phyloP scores from a whole-genome alignment of 2,888 invertebrate species.

The Drosophila subquinaria region DNA sequence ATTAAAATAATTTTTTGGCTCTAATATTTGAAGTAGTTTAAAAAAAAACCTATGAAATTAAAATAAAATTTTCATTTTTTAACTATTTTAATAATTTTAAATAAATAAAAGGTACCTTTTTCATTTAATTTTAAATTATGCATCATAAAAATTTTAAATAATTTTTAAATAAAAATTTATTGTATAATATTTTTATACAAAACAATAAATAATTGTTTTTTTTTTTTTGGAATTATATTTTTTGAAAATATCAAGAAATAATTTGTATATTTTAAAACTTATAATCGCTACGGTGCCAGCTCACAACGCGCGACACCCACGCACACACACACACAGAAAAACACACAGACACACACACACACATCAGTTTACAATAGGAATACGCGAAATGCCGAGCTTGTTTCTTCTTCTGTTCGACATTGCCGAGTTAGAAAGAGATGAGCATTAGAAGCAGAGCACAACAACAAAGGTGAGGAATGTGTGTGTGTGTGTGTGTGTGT shows the following conservation, averaged over 20 bases:
- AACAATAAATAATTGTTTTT: too few relatives aligned
- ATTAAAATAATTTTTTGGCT: too few relatives aligned
- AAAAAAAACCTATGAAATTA: too few relatives aligned
- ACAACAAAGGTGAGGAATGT: slow-evolving; percentile 19
- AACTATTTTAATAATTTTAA: too few relatives aligned
- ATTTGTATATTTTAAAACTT: neutral
- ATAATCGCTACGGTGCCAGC: neutral
- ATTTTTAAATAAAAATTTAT: too few relatives aligned
- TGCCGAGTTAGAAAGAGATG: slow-evolving; percentile 85
- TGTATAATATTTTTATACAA: too few relatives aligned
- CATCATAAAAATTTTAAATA: too few relatives aligned
- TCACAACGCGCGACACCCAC: slow-evolving; percentile 7
- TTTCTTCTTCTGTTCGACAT: slow-evolving; percentile 36
- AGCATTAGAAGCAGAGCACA: slow-evolving; percentile 80
- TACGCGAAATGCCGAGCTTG: slow-evolving; percentile 38
- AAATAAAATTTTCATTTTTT: too few relatives aligned
- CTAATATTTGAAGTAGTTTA: too few relatives aligned
- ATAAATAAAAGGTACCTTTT: too few relatives aligned
- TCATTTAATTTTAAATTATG: too few relatives aligned
- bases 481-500: slow-evolving; percentile 17
- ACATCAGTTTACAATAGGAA: slow-evolving; percentile 25
- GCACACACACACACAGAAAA: slow-evolving; percentile 17
- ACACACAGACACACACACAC: slow-evolving; percentile 9
- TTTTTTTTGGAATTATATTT: neutral
- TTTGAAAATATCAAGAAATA: neutral